A percentile compares a stretch with the other conserved stretches of the same genome.
Conservation (phyloP, 1,140 invertebrate species). For the Anoplolepis gracilipes region DNA sequence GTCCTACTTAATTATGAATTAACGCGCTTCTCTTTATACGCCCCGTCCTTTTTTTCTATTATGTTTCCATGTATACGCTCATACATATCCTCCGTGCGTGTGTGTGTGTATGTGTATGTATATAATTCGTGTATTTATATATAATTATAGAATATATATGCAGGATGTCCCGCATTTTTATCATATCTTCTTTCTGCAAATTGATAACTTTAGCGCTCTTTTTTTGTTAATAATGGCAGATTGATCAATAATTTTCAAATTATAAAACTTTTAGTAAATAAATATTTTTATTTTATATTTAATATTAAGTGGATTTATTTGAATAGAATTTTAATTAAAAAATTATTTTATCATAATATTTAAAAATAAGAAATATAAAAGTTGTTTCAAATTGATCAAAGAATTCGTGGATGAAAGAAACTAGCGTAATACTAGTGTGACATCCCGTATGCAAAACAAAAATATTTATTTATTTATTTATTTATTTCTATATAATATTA, state of each 20-base stretch:
- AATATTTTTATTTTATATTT: slow-evolving; percentile 2
- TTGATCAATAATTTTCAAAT: background rate
- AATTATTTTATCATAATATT: background rate
- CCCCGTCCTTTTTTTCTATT: background rate
- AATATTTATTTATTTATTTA: slow-evolving; percentile 39
- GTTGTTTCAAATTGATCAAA: background rate
- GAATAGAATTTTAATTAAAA: background rate
- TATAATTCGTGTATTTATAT: slow-evolving; percentile 18
- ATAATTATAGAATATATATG: slow-evolving; percentile 30
- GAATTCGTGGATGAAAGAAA: background rate
- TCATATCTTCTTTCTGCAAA: background rate
- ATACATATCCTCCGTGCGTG: background rate
- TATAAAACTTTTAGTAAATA: background rate
- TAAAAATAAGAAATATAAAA: background rate
- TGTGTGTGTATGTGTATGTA: background rate
- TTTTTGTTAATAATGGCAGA: background rate
- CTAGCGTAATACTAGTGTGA: background rate
- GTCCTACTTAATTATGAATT: slow-evolving; percentile 43
- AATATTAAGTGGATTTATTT: background rate
- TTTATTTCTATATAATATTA: slow-evolving; percentile 45
- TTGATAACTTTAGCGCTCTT: background rate
- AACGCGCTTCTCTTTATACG: background rate
- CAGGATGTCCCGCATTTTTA: background rate
- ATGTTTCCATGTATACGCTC: slow-evolving; percentile 33
- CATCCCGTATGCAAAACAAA: background rate